A percentile compares a stretch with the other conserved stretches of the same genome.
Evolutionary conservation across 2,797 vertebrate genomes (phyloP).

Genomic region (Sparus aurata): DNA sequence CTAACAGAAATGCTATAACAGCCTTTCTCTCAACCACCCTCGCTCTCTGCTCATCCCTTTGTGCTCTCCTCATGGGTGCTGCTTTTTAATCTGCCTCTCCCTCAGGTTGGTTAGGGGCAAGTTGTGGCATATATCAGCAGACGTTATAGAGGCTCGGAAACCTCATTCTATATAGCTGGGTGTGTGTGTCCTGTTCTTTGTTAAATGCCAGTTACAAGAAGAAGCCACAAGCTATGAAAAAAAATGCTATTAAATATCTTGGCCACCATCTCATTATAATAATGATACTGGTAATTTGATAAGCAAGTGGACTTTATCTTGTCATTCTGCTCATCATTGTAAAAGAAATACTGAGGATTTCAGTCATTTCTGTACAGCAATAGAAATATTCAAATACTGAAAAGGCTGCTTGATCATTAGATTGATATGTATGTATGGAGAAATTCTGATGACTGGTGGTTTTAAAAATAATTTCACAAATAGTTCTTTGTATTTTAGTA

Average conservation of each 20-base stretch:
- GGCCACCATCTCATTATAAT: neutral
- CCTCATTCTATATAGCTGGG: slow-evolving; percentile 14
- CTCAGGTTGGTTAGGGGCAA: slow-evolving; percentile 59
- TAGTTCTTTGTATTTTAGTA: neutral
- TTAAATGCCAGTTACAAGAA: slow-evolving; percentile 53
- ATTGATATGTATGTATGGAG: neutral
- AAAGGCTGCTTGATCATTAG: neutral
- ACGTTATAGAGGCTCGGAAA: slow-evolving; percentile 59
- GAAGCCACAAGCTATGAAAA: slow-evolving; percentile 39
- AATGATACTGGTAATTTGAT: neutral
- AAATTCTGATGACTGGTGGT: neutral
- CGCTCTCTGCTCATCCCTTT: slow-evolving; percentile 51
- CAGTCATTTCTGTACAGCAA: neutral
- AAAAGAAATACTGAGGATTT: neutral
- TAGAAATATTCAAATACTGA: neutral
- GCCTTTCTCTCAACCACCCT: slow-evolving; percentile 55
- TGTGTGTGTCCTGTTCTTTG: slow-evolving; percentile 45
- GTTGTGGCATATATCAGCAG: slow-evolving; percentile 65
- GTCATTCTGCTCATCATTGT: slow-evolving; percentile 8
- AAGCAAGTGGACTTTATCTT: neutral
- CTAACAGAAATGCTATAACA: slow-evolving; percentile 40
- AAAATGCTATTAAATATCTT: neutral
- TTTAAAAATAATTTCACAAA: neutral
- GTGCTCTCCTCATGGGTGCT: slow-evolving; percentile 50
- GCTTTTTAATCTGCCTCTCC: slow-evolving; percentile 49